Evolutionary conservation across 2,113 vertebrate species (phyloP), one percentile per base, ranked within the genome.

Genomic region (Chionomys nivalis): DNA sequence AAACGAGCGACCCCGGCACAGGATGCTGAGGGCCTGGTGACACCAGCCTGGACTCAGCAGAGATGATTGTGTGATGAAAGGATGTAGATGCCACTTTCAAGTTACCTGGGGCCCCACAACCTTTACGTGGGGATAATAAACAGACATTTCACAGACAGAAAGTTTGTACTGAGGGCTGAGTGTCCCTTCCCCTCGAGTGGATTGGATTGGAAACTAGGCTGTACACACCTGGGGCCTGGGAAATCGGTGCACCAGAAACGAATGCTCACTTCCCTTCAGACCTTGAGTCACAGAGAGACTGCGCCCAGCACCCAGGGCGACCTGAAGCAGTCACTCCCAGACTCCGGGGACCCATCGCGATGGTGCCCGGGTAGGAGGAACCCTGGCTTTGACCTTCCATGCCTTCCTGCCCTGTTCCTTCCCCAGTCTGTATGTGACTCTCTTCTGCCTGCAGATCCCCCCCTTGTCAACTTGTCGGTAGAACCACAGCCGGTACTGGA

Each of bases 401-500:
- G 23, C 63, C 76, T 82, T 39, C 78, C 92, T 55, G 61, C 16
- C 52, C 70, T 9, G 0, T 39, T 81, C 58, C 33, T 1, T 4
- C 66, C 26, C 24, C 1, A 2, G 23, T 16, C 83, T 75, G 26
- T 90, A 90, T 58, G 63, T 47, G 47, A 17, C 4, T 73, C 23
- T 82, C 87, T 90, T 96, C 9, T 98, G 93, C 97, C 89, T 97
- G 88, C 98, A 99, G 99, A 99, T 97, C 99, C 99, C 0, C 99
- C 99, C 0, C 98, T 99, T 79, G 99, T 99, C 96, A 99, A 99
- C 98, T 98, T 99, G 86, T 99, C 99, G 0, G 99, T 99, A 98
- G 99, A 99, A 95, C 99, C 99, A 0, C 99, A 99, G 98, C 99
- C 99, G 0, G 99, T 99, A 85, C 98, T 99, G 63, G 99, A 99